Percentiles rank a stretch among this genome's conserved stretches.
Conservation (phyloP, 37 sponge, comb jelly and placozoan species). For the Dysidea cf. avara region DNA sequence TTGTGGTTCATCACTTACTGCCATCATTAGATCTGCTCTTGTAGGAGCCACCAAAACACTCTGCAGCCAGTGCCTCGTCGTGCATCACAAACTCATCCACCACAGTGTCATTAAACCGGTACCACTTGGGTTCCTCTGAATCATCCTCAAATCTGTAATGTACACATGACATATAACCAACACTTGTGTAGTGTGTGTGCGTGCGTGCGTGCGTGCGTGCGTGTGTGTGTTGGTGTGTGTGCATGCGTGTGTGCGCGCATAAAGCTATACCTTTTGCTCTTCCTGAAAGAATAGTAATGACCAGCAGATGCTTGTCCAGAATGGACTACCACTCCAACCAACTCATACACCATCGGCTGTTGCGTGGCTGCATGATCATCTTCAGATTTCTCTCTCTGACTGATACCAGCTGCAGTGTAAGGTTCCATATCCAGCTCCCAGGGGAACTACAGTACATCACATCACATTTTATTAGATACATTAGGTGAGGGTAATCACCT, state of each 20-base stretch:
- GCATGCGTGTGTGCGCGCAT: too few species aligned
- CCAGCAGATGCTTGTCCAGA: slow-evolving; percentile 95
- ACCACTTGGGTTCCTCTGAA: slow-evolving; percentile 53
- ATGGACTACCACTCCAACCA: slow-evolving; percentile 91
- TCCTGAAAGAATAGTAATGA: slow-evolving; percentile 95
- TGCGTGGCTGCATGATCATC: slow-evolving; percentile 2
- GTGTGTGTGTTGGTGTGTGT: too few species aligned
- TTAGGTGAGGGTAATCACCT: slow-evolving; percentile 31
- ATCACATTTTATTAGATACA: neutral
- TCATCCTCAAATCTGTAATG: neutral
- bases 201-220: too few species aligned
- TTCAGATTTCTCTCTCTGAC: slow-evolving; percentile 50
- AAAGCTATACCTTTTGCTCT: slow-evolving; percentile 63
- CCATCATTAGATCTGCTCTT: slow-evolving; percentile 62
- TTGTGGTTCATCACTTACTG: slow-evolving; percentile 20
- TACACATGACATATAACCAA: neutral
- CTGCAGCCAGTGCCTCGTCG: slow-evolving; percentile 64
- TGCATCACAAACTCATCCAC: slow-evolving; percentile 82
- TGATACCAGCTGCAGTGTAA: slow-evolving; percentile 82
- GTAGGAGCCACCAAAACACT: slow-evolving; percentile 94
- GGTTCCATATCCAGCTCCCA: slow-evolving; percentile 88
- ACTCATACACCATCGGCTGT: slow-evolving; percentile 52
- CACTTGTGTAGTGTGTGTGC: too few species aligned
- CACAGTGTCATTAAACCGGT: slow-evolving; percentile 85
- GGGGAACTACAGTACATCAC: slow-evolving; percentile 92